Conservation (phyloP, 2,888 invertebrate species). For the Hirudinaria manillensis region DNA sequence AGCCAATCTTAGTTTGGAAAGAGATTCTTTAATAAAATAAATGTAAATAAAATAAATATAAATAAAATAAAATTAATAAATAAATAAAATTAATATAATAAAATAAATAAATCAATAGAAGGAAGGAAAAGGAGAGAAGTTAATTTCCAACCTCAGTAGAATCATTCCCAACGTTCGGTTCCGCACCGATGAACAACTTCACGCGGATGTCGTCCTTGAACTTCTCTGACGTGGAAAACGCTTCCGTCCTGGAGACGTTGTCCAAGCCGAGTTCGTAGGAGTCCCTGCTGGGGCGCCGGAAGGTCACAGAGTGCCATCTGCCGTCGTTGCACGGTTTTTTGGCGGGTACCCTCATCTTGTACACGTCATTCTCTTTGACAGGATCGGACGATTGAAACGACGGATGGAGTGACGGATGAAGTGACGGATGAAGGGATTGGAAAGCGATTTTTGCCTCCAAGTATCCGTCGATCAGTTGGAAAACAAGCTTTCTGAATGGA, state of each 20-base stretch:
- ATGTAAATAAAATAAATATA: no score
- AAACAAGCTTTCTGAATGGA: background rate
- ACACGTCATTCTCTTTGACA: background rate
- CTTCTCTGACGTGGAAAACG: background rate
- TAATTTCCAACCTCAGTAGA: no score
- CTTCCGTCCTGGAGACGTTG: background rate
- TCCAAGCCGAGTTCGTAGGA: slow-evolving; percentile 9
- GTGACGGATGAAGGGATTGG: background rate
- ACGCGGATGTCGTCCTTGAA: background rate
- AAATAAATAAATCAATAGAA: no score
- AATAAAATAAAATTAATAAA: no score
- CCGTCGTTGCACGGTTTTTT: slow-evolving; percentile 11
- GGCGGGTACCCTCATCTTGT: background rate
- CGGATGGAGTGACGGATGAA: background rate
- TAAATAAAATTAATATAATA: no score
- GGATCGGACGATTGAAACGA: no score
- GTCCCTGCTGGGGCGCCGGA: background rate
- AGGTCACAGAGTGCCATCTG: background rate
- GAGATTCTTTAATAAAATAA: no score
- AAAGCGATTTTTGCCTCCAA: background rate
- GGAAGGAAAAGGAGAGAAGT: no score
- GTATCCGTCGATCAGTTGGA: background rate
- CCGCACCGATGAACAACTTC: background rate
- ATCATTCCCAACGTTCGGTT: background rate
- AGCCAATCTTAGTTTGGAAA: no score